A percentile compares a stretch with the other conserved stretches of the same genome.
Conservation (phyloP, 2,113 vertebrate genomes). For the Thryonomys swinderianus region DNA sequence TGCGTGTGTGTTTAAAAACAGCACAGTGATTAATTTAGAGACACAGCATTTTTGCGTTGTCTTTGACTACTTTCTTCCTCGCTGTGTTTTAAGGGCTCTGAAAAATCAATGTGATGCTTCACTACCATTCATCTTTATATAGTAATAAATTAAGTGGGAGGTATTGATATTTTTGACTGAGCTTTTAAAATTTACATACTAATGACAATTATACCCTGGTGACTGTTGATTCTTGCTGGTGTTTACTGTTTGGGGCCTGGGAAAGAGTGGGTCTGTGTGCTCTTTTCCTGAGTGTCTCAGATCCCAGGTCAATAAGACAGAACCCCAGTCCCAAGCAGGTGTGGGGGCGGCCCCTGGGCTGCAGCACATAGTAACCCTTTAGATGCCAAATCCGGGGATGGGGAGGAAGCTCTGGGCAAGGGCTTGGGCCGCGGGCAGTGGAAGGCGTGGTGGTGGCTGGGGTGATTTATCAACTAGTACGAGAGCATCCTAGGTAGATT, state of each 20-base stretch:
- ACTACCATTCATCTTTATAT: constrained; percentile 96
- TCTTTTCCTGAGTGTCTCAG: background rate
- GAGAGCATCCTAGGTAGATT: background rate
- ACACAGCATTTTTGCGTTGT: constrained; percentile 89
- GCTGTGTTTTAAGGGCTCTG: constrained; percentile 92
- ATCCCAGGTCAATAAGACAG: background rate
- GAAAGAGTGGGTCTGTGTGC: background rate
- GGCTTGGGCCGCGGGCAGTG: background rate
- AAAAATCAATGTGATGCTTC: constrained; percentile 93
- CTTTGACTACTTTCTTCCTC: constrained; percentile 89
- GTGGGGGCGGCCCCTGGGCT: too few species aligned
- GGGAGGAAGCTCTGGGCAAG: background rate
- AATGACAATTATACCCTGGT: constrained; percentile 92
- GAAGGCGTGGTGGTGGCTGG: background rate
- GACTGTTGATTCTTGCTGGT: constrained; percentile 85
- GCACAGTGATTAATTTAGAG: constrained; percentile 89
- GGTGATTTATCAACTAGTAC: background rate
- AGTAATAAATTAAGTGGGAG: constrained; percentile 98
- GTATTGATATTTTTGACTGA: constrained; percentile 92
- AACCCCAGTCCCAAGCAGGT: background rate
- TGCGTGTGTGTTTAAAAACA: constrained; percentile 56
- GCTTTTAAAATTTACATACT: constrained; percentile 96
- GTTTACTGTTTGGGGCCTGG: constrained; percentile 55
- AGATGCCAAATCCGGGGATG: background rate
- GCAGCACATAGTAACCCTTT: background rate